Base-by-base conservation (phyloP, 2,113 vertebrate genomes). In the Paramisgurnus dabryanus region DNA sequence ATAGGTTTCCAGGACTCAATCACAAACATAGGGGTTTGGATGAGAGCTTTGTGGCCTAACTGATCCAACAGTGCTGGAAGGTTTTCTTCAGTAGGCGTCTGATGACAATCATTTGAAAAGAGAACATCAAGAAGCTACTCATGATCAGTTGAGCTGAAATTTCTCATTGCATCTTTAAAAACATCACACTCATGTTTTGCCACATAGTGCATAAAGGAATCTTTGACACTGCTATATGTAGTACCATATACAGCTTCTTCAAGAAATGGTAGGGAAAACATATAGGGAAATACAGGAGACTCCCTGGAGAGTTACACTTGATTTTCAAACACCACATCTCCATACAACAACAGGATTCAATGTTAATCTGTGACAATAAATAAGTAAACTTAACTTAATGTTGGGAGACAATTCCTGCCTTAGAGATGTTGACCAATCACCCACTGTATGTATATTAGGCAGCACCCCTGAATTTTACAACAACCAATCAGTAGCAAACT, bases 1-100 rank as follows among this genome's bases (percentile, higher is more conserved):
- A 82, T 6, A 40, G 81, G 75, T 22, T 49, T 70, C 67, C 80
- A 76, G 15, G 55, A 70, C 5, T 82, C 15, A 71, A 77, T 82
- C 6, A 77, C 67, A 70, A 69, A 82, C 66, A 72, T 70, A 8
- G 73, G 81, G 17, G 64, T 71, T 43, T 78, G 81, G 27, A 78
- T 78, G 5, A 79, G 68, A 15, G 61, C 61, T 68, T 80, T 79
- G 77, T 83, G 82, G 27, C 76, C 82, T 7, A 83, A 27, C 65
- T 84, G 83, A 27, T 49, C 15, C 15, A 84, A 45, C n/a, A 81
- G 61, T 67, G 47, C 22, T 27, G 53, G 7, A 5, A 81, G 15
- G 8, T 58, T 84, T 63, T 84, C 67, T 60, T 81, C 67, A 49
- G 72, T 78, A 1, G 67, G 77, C 34, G 61, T 61, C 13, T 68